Evolutionary conservation across 2,797 vertebrate species (phyloP), one percentile per base, ranked within the genome.

Genomic region (Pyrrhura leucotis): DNA sequence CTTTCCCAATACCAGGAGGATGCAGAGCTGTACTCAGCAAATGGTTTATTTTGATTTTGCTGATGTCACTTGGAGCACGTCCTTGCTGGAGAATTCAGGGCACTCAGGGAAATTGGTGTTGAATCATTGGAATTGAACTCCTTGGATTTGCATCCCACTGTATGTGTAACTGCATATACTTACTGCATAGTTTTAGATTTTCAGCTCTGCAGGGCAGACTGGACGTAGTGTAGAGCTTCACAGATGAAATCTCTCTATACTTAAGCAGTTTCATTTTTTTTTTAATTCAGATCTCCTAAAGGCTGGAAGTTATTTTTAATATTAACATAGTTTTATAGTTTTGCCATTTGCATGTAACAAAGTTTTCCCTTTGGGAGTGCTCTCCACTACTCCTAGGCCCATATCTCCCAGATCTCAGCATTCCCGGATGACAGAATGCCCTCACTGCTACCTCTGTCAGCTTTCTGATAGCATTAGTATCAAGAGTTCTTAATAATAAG

Each of bases 381-480:
- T 35, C n/a, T 77, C 54, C 12, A 7, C 37, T 84, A 16, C 35
- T 74, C 48, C 73, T 31, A 42, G 26, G 39, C 51, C 76, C 12
- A 0, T 26, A 37, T 73, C 42, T 90, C 72, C 69, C 58, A 62
- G 37, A 48, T 61, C 42, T 94, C 58, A 89, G 39, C 71, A 53
- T 71, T 42, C 40, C 73, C 48, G 89, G 76, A 66, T 94, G 65
- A 77, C 69, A 94, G 37, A 59, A 82, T 88, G 20, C 50, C 67
- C 85, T 91, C 86, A 66, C 63, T 66, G 6, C 56, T 93, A 40
- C 44, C 74, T 91, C 74, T 92, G 69, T 90, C 71, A 93, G 51
- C 54, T 82, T 89, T 95, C 90, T 68, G 63, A n/a, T 68, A 85
- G 23, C 82, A 93, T 84, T 77, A 93, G 17, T 69, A 87, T 94